Base-by-base conservation (phyloP, 2,888 invertebrate genomes). In the Helleia helle region DNA sequence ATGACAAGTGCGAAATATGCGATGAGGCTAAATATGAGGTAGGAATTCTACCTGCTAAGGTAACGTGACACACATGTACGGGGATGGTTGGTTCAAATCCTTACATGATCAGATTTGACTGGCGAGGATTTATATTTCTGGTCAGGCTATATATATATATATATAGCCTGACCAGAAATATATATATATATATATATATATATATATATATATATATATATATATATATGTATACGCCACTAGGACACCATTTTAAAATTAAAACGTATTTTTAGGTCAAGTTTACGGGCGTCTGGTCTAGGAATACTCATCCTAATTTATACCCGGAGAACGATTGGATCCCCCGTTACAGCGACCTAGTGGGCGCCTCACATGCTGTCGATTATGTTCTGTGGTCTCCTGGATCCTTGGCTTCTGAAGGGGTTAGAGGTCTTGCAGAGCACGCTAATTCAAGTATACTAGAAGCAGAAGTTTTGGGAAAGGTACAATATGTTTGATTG, bases 21-120 rank as follows among this genome's bases (percentile, higher is more conserved):
- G 79, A 80, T 39, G 81, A 81, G 48, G 83, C 83, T 36, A 83
- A 83, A 49, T 83, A 83, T 55, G 81, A 83, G 69, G 81, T 77
- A 44, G 40, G 24, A n/a, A n/a, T n/a, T n/a, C n/a, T n/a, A n/a
- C n/a, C n/a, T n/a, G n/a, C n/a, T n/a, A n/a, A n/a, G n/a, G n/a
- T n/a, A n/a, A n/a, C n/a, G n/a, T n/a, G n/a, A n/a, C n/a, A n/a
- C n/a, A n/a, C n/a, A n/a, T n/a, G n/a, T n/a, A n/a, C n/a, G n/a
- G 4, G 14, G n/a, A 6, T 6, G 18, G 4, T 25, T 3, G 0
- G 12, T 2, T 28, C 2, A 12, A 12, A 12, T 28, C 28, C n/a
- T 28, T 12, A 7, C 28, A 12, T 28, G 9, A 12, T 39, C 4
- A n/a, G n/a, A n/a, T n/a, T n/a, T n/a, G n/a, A n/a, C n/a, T n/a